Base-by-base conservation (phyloP, 2,113 vertebrate species). In the Mungos mungo region DNA sequence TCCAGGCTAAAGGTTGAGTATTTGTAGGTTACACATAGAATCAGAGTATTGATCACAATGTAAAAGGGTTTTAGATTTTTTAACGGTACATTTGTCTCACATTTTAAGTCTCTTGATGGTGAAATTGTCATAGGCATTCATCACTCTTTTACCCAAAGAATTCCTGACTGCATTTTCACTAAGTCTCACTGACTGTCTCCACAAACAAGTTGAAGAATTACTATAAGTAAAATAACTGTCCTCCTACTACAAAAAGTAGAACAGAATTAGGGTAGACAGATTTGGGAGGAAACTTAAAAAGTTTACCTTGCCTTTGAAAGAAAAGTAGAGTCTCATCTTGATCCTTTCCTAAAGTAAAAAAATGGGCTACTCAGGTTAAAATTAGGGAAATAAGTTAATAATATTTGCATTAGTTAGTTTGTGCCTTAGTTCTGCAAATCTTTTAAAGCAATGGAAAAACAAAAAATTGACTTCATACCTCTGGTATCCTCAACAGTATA, bases 11-110 rank as follows among this genome's bases (percentile, higher is more conserved):
- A 85, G 79, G 87, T 35, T 93, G 38, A 25, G 21, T 79, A 90
- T 97, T 94, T 93, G 29, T 19, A n/a, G 65, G 50, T 68, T 85
- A 60, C 11, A 87, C 45, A 50, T 85, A 79, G 5, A 84, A 27
- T 79, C 47, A 88, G 21, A 66, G n/a, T 45, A 93, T 41, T 88
- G 54, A 97, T 92, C 65, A 79, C 95, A 93, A 85, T 72, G 38
- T 95, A 50, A 63, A 88, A 85, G n/a, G 3, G 21, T 50, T 90
- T 88, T 65, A 38, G 50, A 77, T 54, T 69, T 3, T 84, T 83
- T 83, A 25, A 60, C 87, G 27, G 33, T 76, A 57, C 60, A 79
- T 84, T 89, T 81, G 45, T 87, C 68, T 95, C 57, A 52, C 18
- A 29, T 87, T 92, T 95, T 96, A 91, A 92, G 54, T 87, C 15